phyloP scores from a whole-genome alignment of 2,113 vertebrate genomes.

The Cyrtonyx montezumae region DNA sequence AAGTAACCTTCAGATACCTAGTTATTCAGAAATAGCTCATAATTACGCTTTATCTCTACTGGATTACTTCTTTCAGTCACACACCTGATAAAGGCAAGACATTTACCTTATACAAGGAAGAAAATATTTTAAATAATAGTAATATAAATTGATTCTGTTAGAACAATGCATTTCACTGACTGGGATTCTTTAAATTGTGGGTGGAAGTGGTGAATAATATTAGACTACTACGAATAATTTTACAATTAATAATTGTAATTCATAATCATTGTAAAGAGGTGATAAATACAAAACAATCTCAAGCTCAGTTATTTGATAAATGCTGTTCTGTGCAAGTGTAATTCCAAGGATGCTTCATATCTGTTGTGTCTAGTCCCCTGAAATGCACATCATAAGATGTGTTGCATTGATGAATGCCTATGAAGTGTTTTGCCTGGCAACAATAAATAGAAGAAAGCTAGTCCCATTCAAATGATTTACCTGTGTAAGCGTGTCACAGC shows the following conservation, averaged over 20 bases:
- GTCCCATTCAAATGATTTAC: slow-evolving; percentile 46
- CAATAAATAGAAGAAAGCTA: slow-evolving; percentile 22
- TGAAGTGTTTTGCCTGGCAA: slow-evolving; percentile 57
- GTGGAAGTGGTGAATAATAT: not conserved
- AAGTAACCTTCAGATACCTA: slow-evolving; percentile 7
- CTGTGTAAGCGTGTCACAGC: not conserved
- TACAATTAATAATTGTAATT: not conserved
- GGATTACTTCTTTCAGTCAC: not conserved
- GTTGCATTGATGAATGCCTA: slow-evolving; percentile 23
- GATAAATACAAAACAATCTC: not conserved
- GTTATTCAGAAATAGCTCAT: not conserved
- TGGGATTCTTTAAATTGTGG: not conserved
- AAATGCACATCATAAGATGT: not conserved
- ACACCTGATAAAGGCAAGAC: not conserved
- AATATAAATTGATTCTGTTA: not conserved
- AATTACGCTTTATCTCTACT: not conserved
- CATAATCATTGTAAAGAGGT: not conserved
- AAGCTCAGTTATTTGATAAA: not conserved
- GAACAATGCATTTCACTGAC: not conserved
- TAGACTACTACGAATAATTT: not conserved
- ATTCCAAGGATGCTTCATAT: not conserved
- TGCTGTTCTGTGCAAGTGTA: not conserved
- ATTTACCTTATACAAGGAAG: not conserved
- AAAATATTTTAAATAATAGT: not conserved
- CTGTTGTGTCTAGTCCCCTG: not conserved